phyloP scores from a whole-genome alignment of 2,888 invertebrate genomes.

The Lepidonotus clava region DNA sequence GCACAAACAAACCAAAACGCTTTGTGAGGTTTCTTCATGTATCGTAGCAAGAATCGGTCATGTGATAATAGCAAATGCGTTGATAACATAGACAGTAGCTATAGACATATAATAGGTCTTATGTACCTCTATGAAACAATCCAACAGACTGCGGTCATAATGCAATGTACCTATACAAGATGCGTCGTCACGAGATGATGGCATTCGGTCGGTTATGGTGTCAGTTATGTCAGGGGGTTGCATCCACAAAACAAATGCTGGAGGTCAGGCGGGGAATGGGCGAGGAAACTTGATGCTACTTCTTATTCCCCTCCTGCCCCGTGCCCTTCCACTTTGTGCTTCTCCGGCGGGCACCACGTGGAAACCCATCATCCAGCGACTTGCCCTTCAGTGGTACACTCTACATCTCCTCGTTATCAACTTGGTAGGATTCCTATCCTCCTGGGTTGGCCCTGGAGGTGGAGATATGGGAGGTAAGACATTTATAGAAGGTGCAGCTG shows the following conservation, averaged over 20 bases:
- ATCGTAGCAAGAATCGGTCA: no score
- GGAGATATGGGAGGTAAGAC: not conserved
- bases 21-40: no score
- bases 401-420: not conserved
- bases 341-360: not conserved
- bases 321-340: not conserved
- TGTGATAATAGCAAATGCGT: no score
- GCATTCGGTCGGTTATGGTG: no score
- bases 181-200: no score
- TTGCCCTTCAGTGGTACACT: not conserved
- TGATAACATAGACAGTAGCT: no score
- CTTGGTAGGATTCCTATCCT: conserved; percentile 5
- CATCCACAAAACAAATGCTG: conserved; percentile 8
- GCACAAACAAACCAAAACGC: no score
- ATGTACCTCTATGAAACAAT: no score
- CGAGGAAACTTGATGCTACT: not conserved
- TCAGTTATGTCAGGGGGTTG: no score
- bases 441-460: not conserved
- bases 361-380: not conserved
- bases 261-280: conserved; percentile 14
- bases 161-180: no score
- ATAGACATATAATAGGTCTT: no score
- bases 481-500: not conserved
- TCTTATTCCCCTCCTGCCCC: not conserved
- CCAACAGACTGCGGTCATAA: no score